These are phyloP conservation scores for Aptenodytes forsteri DNA, from an alignment of 2,113 vertebrate genomes.

Conservation along the genomic window DNA sequence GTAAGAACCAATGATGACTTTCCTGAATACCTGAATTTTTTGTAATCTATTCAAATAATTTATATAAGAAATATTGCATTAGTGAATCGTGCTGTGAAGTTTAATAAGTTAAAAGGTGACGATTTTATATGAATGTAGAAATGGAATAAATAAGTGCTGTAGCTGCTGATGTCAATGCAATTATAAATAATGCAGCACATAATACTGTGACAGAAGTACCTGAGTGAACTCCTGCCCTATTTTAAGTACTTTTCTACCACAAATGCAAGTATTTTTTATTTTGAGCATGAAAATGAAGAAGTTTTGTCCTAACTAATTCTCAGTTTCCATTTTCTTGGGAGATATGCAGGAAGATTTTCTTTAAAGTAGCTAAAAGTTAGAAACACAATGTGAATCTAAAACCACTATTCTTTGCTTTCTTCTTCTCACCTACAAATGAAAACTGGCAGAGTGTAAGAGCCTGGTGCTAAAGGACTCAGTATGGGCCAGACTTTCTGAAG, in stretches of 20 bases:
- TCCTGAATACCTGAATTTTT: background rate
- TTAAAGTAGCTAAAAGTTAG: background rate
- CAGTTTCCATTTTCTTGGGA: background rate
- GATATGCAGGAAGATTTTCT: background rate
- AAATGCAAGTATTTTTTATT: background rate
- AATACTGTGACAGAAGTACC: background rate
- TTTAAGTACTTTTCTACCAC: background rate
- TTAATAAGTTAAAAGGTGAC: background rate
- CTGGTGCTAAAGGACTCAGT: background rate
- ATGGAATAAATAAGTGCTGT: background rate
- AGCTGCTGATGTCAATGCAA: background rate
- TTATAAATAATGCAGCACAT: background rate
- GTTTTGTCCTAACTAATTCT: background rate
- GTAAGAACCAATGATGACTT: background rate
- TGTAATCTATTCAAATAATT: background rate
- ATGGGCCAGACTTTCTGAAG: background rate
- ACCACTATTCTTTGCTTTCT: background rate
- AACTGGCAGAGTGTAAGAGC: background rate
- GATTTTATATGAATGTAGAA: background rate
- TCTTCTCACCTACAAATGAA: background rate
- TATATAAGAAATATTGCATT: background rate
- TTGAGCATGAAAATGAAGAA: background rate
- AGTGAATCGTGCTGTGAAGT: background rate
- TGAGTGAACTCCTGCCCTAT: background rate
- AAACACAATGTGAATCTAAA: background rate